A percentile compares a stretch with the other conserved stretches of the same genome.
Evolutionary conservation across 1,140 invertebrate genomes (phyloP).

Genomic region (Sycophaga agraensis): DNA sequence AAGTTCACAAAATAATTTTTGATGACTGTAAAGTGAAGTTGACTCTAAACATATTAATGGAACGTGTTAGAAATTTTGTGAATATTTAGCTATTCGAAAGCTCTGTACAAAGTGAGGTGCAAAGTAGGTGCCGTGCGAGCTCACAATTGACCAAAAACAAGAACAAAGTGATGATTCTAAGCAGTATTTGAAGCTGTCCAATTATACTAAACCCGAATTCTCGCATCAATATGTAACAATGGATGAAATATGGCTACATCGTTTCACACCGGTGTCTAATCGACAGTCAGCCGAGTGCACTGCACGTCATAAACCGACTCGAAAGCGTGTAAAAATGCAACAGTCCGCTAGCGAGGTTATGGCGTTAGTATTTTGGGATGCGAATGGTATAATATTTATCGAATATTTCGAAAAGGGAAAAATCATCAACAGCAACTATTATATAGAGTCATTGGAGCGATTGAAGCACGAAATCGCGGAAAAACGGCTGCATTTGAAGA

Average conservation of each 20-base stretch:
- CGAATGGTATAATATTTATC: slow-evolving; percentile 44
- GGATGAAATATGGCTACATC: slow-evolving; percentile 26
- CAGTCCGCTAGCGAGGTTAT: slow-evolving; percentile 41
- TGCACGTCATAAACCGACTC: slow-evolving; percentile 21
- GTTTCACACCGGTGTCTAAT: slow-evolving; percentile 23
- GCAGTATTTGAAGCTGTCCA: slow-evolving; percentile 19
- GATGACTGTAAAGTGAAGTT: slow-evolving; percentile 33
- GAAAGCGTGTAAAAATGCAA: slow-evolving; percentile 36
- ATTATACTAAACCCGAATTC: slow-evolving; percentile 25
- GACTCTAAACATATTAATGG: slow-evolving; percentile 30
- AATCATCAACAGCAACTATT: slow-evolving; percentile 49
- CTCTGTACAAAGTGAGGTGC: slow-evolving; percentile 36
- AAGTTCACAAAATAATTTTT: slow-evolving; percentile 28
- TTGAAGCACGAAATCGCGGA: slow-evolving; percentile 38
- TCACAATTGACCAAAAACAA: slow-evolving; percentile 36
- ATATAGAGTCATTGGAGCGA: slow-evolving; percentile 45
- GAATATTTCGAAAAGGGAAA: slow-evolving; percentile 53
- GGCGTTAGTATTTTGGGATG: slow-evolving; percentile 45
- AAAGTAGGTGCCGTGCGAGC: slow-evolving; percentile 38
- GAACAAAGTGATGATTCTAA: slow-evolving; percentile 31
- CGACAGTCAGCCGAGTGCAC: slow-evolving; percentile 29
- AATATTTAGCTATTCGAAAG: slow-evolving; percentile 30
- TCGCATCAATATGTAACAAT: slow-evolving; percentile 27
- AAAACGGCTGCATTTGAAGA: slow-evolving; percentile 40
- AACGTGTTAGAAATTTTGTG: slow-evolving; percentile 26